Evolutionary conservation across 1,140 invertebrate species (phyloP).

Genomic region (Callitettix versicolor): DNA sequence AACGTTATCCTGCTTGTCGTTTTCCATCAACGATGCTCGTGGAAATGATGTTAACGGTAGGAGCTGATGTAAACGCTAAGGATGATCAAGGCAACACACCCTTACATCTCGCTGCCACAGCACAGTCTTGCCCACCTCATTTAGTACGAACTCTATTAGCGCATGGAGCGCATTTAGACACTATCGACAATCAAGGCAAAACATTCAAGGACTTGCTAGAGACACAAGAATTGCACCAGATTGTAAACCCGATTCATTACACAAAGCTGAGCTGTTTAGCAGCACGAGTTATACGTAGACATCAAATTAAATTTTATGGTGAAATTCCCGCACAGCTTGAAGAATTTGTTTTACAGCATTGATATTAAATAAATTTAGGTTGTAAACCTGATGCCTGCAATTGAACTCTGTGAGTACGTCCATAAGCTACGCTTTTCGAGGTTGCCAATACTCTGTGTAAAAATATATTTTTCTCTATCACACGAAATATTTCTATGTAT

Average conservation of each 20-base stretch:
- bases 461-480: no score
- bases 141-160: constrained; percentile 55
- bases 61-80: constrained; percentile 62
- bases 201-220: constrained; percentile 62
- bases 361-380: background rate
- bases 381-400: no score
- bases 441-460: no score
- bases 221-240: constrained; percentile 40
- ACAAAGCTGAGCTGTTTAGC: constrained; percentile 71
- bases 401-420: no score
- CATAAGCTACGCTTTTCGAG: no score
- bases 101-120: constrained; percentile 49
- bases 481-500: no score
- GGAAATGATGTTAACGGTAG: constrained; percentile 66
- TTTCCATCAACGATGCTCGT: constrained; percentile 58
- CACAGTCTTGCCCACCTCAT: constrained; percentile 46
- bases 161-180: constrained; percentile 76
- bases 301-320: constrained; percentile 27
- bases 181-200: constrained; percentile 66
- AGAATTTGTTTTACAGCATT: constrained; percentile 13
- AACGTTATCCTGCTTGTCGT: constrained; percentile 59
- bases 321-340: constrained; percentile 9
- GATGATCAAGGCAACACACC: constrained; percentile 74
- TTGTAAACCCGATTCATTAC: constrained; percentile 69
- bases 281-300: constrained; percentile 58